These are phyloP conservation scores for Chrysopa pallens DNA, from an alignment of 1,140 invertebrate species.

Conservation along the genomic window DNA sequence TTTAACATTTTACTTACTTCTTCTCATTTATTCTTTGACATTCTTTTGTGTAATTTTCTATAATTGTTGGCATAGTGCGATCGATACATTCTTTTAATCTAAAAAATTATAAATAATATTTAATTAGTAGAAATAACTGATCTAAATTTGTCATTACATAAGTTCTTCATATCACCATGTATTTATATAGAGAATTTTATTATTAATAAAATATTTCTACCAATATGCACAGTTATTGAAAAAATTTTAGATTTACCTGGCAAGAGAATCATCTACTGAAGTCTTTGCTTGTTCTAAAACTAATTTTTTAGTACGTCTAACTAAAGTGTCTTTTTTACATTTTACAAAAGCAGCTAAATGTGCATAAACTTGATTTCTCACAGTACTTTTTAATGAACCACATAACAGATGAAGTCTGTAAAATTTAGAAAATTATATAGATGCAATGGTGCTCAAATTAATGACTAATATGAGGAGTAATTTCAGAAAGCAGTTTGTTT, in stretches of 20 bases:
- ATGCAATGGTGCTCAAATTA: too few relatives aligned
- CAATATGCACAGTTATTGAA: too few relatives aligned
- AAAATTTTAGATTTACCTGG: slow-evolving; percentile 23
- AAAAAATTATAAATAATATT: too few relatives aligned
- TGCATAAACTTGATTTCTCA: slow-evolving; percentile 35
- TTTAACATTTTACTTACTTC: slow-evolving; percentile 23
- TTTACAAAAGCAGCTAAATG: slow-evolving; percentile 42
- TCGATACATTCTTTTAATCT: slow-evolving; percentile 35
- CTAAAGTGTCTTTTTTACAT: slow-evolving; percentile 46
- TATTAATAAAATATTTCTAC: too few relatives aligned
- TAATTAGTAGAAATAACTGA: too few relatives aligned
- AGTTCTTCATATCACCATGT: too few relatives aligned
- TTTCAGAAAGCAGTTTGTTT: too few relatives aligned
- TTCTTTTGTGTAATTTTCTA: slow-evolving; percentile 36
- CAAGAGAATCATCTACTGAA: slow-evolving; percentile 30
- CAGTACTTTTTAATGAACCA: slow-evolving; percentile 6
- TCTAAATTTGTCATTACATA: too few relatives aligned
- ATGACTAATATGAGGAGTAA: too few relatives aligned
- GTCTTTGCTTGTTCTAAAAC: slow-evolving; percentile 35
- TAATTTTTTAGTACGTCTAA: slow-evolving; percentile 46
- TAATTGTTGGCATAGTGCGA: slow-evolving; percentile 32
- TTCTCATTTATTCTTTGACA: slow-evolving; percentile 30
- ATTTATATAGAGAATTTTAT: too few relatives aligned
- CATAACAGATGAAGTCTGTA: too few relatives aligned
- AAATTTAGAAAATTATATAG: too few relatives aligned